These are phyloP conservation scores for Rugalucina vietnamica DNA, from an alignment of 2,888 invertebrate genomes.

Conservation along the genomic window DNA sequence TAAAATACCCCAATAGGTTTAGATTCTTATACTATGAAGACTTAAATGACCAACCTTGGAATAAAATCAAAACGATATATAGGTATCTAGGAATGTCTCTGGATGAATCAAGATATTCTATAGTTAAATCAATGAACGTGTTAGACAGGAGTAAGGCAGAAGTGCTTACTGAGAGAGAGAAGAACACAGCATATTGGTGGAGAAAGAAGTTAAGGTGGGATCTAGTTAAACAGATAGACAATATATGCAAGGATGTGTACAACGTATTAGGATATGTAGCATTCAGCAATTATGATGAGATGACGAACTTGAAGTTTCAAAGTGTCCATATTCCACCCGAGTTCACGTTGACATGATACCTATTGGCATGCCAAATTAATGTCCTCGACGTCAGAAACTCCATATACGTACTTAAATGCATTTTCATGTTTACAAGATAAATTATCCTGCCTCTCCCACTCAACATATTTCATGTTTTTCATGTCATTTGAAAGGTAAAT, in stretches of 20 bases:
- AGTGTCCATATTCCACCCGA: constrained; percentile 23
- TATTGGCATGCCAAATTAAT: too few relatives aligned
- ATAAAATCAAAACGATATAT: constrained; percentile 44
- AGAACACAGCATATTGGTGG: constrained; percentile 42
- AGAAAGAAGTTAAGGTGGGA: constrained; percentile 26
- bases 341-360: too few relatives aligned
- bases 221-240: constrained; percentile 16
- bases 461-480: too few relatives aligned
- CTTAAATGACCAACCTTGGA: constrained; percentile 19
- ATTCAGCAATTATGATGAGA: constrained; percentile 2
- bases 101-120: constrained; percentile 9
- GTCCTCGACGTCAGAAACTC: too few relatives aligned
- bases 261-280: constrained; percentile 24
- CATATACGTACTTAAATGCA: too few relatives aligned
- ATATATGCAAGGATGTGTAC: constrained; percentile 28
- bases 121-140: constrained; percentile 14
- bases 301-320: constrained; percentile 4
- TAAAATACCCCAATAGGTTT: constrained; percentile 27
- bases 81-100: constrained; percentile 40
- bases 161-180: constrained; percentile 5
- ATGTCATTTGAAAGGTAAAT: too few relatives aligned
- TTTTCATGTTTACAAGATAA: too few relatives aligned
- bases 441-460: too few relatives aligned
- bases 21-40: constrained; percentile 45
- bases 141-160: background rate